Evolutionary conservation across 2,113 vertebrate species (phyloP), one percentile per base, ranked within the genome.

Genomic region (Diadophis punctatus): DNA sequence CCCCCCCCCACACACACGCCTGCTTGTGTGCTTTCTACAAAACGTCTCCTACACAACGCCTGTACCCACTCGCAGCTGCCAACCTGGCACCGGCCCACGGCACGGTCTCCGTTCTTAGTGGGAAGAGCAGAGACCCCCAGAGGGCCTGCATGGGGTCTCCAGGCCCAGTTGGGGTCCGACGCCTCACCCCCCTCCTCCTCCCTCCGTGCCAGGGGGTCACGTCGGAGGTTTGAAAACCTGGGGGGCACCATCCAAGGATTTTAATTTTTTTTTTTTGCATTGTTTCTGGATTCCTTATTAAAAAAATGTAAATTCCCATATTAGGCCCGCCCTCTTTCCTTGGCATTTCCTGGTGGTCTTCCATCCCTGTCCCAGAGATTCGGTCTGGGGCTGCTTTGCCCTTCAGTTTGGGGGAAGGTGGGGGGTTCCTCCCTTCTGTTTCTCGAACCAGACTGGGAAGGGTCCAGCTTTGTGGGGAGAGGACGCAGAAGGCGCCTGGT

Each of bases 11-110:
- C 46, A 8, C n/a, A 8, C 55, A 56, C 55, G 8, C 6, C 48
- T n/a, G 49, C 51, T 8, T 63, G 88, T 30, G 43, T 84, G 22
- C 22, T 58, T 93, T 56, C 94, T 88, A 87, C 93, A 93, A 51
- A 86, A 48, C n/a, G 22, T 55, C 80, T 90, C 92, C 92, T 89
- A 87, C 92, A 90, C 74, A 52, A 46, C 85, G 25, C 46, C 23
- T 87, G 68, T 30, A 48, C 92, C 87, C 68, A 85, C 87, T 87
- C 18, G 2, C 89, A 90, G 88, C 5, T 90, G 87, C 86, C 30
- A 51, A 43, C 87, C 91, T 80, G 86, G 46, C 93, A 39, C n/a
- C 68, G 39, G 46, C 86, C 55, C 34, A 63, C 27, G 1, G 12
- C 14, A 43, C 27, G 1, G 11, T 27, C 22, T 25, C 84, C 4